phyloP scores from a whole-genome alignment of 1,140 invertebrate genomes.

The Melanaphis sacchari region DNA sequence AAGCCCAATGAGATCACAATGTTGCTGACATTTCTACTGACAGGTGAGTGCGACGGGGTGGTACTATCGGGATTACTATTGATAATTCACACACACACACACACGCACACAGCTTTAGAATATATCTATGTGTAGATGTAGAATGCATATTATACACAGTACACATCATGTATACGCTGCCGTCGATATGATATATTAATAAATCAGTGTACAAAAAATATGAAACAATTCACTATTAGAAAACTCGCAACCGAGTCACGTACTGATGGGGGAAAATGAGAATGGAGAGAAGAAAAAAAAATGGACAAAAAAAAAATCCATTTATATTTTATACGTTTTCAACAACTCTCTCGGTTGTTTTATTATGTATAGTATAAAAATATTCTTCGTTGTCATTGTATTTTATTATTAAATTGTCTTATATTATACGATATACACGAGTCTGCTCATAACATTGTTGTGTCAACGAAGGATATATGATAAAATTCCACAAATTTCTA shows the following conservation, averaged over 20 bases:
- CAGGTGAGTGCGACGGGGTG: slow-evolving; percentile 30
- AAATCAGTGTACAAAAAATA: slow-evolving; percentile 39
- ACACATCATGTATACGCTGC: background rate
- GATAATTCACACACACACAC: background rate
- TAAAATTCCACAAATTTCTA: background rate
- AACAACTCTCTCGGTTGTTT: slow-evolving; percentile 51
- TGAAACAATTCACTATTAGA: slow-evolving; percentile 42
- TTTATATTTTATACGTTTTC: slow-evolving; percentile 47
- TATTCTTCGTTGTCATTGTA: slow-evolving; percentile 39
- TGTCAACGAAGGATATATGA: background rate
- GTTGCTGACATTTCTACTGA: slow-evolving; percentile 56
- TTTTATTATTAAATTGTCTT: slow-evolving; percentile 44
- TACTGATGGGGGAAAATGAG: slow-evolving; percentile 33
- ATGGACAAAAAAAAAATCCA: slow-evolving; percentile 13
- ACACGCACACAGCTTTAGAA: background rate
- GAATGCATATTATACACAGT: background rate
- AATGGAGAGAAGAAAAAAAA: slow-evolving; percentile 35
- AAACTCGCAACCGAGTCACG: slow-evolving; percentile 45
- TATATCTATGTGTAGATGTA: background rate
- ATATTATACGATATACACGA: background rate
- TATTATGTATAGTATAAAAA: slow-evolving; percentile 17
- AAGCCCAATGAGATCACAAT: slow-evolving; percentile 55
- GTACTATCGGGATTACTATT: background rate
- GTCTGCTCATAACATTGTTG: background rate
- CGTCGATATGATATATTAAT: slow-evolving; percentile 3